Evolutionary conservation across 2,113 vertebrate genomes (phyloP).

Genomic region (Agelaius phoeniceus): DNA sequence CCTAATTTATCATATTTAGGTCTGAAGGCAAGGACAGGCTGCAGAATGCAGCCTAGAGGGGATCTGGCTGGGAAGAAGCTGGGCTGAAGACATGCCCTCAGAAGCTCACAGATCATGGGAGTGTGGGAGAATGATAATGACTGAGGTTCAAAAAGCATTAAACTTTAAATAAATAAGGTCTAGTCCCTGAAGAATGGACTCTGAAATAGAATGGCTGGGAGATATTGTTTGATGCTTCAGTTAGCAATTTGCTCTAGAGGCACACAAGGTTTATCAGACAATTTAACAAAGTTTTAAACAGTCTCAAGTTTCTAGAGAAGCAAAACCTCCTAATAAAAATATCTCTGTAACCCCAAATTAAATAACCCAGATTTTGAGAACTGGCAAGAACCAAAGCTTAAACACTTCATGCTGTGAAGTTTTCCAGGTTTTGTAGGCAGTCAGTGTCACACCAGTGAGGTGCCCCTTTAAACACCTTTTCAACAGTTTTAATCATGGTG

Average conservation of each 20-base stretch:
- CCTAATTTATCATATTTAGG: not conserved
- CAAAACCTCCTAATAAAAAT: not conserved
- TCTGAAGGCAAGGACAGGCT: not conserved
- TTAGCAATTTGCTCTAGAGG: not conserved
- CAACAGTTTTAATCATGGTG: not conserved
- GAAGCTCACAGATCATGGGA: not conserved
- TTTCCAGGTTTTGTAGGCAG: not conserved
- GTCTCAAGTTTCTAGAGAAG: not conserved
- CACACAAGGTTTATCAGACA: not conserved
- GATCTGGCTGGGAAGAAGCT: not conserved
- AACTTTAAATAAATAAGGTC: not conserved
- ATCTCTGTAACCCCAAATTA: not conserved
- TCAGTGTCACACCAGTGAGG: not conserved
- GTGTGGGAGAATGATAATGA: not conserved
- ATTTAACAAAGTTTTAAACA: not conserved
- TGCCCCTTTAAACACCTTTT: not conserved
- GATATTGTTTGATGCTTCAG: not conserved
- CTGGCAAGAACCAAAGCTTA: not conserved
- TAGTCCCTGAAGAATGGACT: not conserved
- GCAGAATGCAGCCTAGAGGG: not conserved
- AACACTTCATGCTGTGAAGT: not conserved
- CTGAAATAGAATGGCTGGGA: not conserved
- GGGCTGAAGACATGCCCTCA: not conserved
- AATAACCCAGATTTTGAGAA: not conserved
- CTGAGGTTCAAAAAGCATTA: not conserved